phyloP scores from a whole-genome alignment of 1,140 invertebrate genomes.

The Drosophila sp. region DNA sequence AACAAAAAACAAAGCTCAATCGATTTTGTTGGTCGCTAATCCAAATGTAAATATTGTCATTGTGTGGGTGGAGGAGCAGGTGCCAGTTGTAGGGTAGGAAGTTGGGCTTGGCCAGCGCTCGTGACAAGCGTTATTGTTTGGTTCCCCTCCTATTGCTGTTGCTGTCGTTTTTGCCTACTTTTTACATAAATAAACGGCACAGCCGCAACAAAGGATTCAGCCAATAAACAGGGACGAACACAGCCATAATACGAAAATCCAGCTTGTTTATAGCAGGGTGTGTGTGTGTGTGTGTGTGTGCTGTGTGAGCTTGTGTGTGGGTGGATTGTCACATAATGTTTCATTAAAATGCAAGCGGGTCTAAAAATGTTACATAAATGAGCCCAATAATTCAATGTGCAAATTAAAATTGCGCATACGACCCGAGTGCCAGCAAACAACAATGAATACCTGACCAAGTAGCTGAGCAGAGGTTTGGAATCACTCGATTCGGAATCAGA shows the following conservation, averaged over 20 bases:
- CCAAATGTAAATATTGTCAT: slow-evolving; percentile 51
- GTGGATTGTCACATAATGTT: slow-evolving; percentile 67
- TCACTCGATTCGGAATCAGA: slow-evolving; percentile 1
- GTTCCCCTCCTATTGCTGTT: neutral
- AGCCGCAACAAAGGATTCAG: slow-evolving; percentile 72
- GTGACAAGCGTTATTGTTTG: slow-evolving; percentile 36
- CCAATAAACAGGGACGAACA: slow-evolving; percentile 51
- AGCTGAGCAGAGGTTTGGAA: slow-evolving; percentile 3
- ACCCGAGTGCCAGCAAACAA: slow-evolving; percentile 32
- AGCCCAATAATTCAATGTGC: slow-evolving; percentile 68
- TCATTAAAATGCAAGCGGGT: slow-evolving; percentile 66
- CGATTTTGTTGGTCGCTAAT: slow-evolving; percentile 44
- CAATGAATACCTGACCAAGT: slow-evolving; percentile 16
- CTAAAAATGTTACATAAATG: slow-evolving; percentile 69
- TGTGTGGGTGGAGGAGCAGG: neutral
- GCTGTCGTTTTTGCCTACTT: slow-evolving; percentile 1
- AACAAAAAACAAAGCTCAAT: slow-evolving; percentile 35
- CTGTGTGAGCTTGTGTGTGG: slow-evolving; percentile 40
- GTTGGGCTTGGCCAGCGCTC: slow-evolving; percentile 24
- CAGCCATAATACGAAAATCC: slow-evolving; percentile 22
- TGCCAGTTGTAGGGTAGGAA: neutral
- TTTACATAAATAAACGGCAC: slow-evolving; percentile 41
- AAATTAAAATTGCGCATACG: slow-evolving; percentile 75
- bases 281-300: slow-evolving; percentile 20
- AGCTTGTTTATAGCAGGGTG: slow-evolving; percentile 12